Evolutionary conservation across 2,888 invertebrate species (phyloP).

Genomic region (Aethes cnicana): DNA sequence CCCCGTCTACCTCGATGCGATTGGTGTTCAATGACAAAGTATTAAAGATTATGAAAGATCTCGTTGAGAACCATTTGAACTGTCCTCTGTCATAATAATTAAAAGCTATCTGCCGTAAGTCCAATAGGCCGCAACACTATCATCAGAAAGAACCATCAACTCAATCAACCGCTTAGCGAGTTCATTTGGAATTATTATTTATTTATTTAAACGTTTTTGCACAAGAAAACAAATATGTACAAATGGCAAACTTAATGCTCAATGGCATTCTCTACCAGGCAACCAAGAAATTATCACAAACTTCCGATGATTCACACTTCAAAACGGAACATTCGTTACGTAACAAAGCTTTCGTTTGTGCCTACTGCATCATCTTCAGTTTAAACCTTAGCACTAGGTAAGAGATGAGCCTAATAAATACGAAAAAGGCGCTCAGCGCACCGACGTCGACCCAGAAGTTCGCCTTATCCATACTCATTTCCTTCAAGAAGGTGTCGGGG

Average conservation of each 20-base stretch:
- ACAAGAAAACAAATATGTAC: no score
- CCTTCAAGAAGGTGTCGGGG: constrained; percentile 91
- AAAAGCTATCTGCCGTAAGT: constrained; percentile 11
- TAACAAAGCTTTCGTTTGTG: constrained; percentile 39
- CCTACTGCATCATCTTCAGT: constrained; percentile 82
- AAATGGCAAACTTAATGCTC: no score
- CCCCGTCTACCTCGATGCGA: constrained; percentile 14
- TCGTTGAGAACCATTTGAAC: neutral
- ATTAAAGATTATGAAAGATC: constrained; percentile 14
- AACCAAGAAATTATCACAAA: no score
- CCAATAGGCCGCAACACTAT: constrained; percentile 23
- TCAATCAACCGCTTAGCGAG: neutral
- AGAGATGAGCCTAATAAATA: constrained; percentile 89
- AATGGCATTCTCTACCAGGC: no score
- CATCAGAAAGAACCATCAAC: neutral
- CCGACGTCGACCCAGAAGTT: constrained; percentile 92
- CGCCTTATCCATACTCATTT: constrained; percentile 91
- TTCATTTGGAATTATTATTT: neutral
- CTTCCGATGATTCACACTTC: constrained; percentile 2
- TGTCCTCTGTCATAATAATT: neutral
- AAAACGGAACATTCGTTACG: constrained; percentile 28
- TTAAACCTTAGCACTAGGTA: constrained; percentile 93
- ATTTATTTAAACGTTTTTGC: no score
- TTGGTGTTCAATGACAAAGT: constrained; percentile 21
- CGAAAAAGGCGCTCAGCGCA: constrained; percentile 90